phyloP scores from a whole-genome alignment of 1,140 invertebrate genomes.

The Tetraneura akinire region DNA sequence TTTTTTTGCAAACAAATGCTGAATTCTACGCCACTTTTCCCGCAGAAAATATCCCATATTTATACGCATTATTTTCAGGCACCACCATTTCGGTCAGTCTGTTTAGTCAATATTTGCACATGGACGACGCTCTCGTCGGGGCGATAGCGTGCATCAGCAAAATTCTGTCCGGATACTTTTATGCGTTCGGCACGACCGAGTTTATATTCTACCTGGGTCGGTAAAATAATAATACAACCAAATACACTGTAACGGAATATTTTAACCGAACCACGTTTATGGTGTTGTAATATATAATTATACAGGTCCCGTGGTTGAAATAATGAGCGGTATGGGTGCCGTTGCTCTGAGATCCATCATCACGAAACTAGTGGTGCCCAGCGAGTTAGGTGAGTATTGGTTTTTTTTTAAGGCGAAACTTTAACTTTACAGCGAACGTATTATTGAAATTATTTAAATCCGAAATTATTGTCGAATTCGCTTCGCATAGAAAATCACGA shows the following conservation, averaged over 20 bases:
- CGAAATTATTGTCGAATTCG: too few species aligned
- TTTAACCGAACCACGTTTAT: too few species aligned
- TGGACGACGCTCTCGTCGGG: constrained; percentile 78
- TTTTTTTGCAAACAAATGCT: too few species aligned
- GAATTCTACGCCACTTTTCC: too few species aligned
- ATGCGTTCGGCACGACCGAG: constrained; percentile 73
- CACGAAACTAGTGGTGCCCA: constrained; percentile 73
- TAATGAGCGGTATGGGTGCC: constrained; percentile 76
- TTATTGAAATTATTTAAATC: too few species aligned
- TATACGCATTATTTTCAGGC: too few species aligned
- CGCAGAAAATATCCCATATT: too few species aligned
- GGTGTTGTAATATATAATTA: constrained; percentile 52
- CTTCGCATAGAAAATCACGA: too few species aligned
- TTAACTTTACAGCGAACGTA: too few species aligned
- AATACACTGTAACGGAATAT: background rate
- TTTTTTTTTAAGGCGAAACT: too few species aligned
- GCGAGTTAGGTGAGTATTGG: constrained; percentile 68
- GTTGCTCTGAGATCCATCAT: constrained; percentile 78
- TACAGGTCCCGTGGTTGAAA: constrained; percentile 72
- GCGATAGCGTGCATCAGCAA: constrained; percentile 78
- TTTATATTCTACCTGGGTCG: constrained; percentile 77
- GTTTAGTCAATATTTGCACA: constrained; percentile 75
- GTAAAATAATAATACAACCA: constrained; percentile 54
- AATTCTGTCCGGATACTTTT: constrained; percentile 76
- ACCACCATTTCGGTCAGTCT: constrained; percentile 76